Percentiles rank a stretch among this genome's conserved stretches.
Evolutionary conservation across 2,113 vertebrate genomes (phyloP).

Genomic region (Callaeas wilsoni): DNA sequence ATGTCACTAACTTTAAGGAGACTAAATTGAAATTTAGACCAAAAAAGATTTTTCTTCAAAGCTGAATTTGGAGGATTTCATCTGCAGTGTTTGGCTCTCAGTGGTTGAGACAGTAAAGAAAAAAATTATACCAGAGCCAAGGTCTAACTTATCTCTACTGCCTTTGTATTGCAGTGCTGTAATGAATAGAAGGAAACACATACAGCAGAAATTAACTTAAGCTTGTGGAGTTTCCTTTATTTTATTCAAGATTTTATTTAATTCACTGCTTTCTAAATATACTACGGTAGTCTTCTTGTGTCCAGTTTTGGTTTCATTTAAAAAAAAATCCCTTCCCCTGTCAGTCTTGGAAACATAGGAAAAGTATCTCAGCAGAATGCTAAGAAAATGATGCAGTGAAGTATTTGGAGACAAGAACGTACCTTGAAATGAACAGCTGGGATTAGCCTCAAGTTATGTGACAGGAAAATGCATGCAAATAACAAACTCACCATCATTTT

Average conservation of each 20-base stretch:
- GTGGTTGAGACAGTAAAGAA: not conserved
- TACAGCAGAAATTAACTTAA: not conserved
- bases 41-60: not conserved
- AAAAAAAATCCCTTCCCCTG: not conserved
- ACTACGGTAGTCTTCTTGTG: not conserved
- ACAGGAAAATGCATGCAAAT: not conserved
- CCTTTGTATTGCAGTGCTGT: not conserved
- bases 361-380: not conserved
- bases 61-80: not conserved
- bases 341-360: not conserved
- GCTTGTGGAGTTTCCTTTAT: not conserved
- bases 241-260: not conserved
- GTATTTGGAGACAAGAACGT: not conserved
- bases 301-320: not conserved
- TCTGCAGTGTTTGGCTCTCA: not conserved
- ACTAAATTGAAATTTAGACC: not conserved
- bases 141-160: not conserved
- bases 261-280: not conserved
- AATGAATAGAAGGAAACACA: not conserved
- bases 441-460: not conserved
- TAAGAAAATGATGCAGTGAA: not conserved
- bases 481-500: not conserved
- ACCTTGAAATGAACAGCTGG: not conserved
- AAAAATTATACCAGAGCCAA: not conserved
- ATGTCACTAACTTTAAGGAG: not conserved